These are phyloP conservation scores for Diploptera punctata DNA, from an alignment of 2,888 invertebrate species.

Conservation along the genomic window DNA sequence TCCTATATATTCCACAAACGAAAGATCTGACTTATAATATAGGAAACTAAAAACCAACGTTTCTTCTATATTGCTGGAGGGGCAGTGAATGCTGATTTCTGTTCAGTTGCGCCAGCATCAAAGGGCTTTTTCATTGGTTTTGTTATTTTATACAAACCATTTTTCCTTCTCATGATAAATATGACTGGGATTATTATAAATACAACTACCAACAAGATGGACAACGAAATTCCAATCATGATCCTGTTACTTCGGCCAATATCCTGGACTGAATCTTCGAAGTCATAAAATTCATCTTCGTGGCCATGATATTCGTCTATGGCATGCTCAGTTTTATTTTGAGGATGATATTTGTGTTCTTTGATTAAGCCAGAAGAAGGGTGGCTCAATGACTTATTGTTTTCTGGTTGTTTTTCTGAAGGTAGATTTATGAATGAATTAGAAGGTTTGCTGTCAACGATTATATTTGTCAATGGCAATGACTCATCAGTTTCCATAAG, in stretches of 20 bases:
- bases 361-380: neutral
- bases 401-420: neutral
- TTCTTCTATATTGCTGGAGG: too few relatives aligned
- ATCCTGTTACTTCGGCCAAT: neutral
- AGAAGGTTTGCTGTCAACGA: too few relatives aligned
- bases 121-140: too few relatives aligned
- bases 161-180: neutral
- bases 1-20: too few relatives aligned
- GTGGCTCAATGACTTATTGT: neutral
- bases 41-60: too few relatives aligned
- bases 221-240: neutral
- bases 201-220: neutral
- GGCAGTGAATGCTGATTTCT: too few relatives aligned
- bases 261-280: neutral
- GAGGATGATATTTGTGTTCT: neutral
- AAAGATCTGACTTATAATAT: too few relatives aligned
- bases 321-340: neutral
- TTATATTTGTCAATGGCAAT: too few relatives aligned
- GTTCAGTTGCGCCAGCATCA: too few relatives aligned
- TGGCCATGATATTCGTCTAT: neutral
- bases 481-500: neutral
- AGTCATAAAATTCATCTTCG: too few relatives aligned
- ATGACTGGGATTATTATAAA: neutral
- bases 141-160: neutral
- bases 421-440: too few relatives aligned